These are phyloP conservation scores for Rhadina sibilatrix DNA, from an alignment of 2,113 vertebrate genomes.

Conservation along the genomic window DNA sequence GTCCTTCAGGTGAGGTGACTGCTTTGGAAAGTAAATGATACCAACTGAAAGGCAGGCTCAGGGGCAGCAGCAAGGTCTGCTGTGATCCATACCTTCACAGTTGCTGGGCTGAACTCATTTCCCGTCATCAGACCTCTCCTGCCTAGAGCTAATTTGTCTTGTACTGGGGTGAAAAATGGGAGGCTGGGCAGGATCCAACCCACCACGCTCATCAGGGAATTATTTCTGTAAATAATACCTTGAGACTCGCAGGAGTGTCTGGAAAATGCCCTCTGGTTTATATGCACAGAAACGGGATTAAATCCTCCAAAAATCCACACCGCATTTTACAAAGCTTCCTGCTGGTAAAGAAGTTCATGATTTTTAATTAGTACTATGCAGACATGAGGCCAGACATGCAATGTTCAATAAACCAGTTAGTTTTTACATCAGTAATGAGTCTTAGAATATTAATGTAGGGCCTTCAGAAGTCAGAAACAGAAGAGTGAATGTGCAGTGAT, in stretches of 20 bases:
- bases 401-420: slow-evolving; percentile 69
- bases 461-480: slow-evolving; percentile 57
- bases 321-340: slow-evolving; percentile 26
- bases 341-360: slow-evolving; percentile 50
- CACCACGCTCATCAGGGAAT: not conserved
- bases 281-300: not conserved
- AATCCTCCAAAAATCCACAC: slow-evolving; percentile 46
- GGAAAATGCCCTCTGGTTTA: not conserved
- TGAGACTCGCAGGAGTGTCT: not conserved
- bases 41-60: not conserved
- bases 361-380: slow-evolving; percentile 67
- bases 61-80: not conserved
- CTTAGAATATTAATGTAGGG: slow-evolving; percentile 65
- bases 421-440: slow-evolving; percentile 66
- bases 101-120: not conserved
- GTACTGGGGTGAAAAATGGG: not conserved
- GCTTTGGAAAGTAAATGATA: not conserved
- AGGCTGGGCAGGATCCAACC: not conserved
- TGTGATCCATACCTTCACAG: not conserved
- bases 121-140: not conserved
- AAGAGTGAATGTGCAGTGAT: slow-evolving; percentile 39
- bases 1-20: not conserved
- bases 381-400: slow-evolving; percentile 60
- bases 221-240: not conserved
- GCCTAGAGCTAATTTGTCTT: not conserved